Evolutionary conservation across 2,113 vertebrate species (phyloP), one percentile per base, ranked within the genome.

Genomic region (Lutjanus erythropterus): DNA sequence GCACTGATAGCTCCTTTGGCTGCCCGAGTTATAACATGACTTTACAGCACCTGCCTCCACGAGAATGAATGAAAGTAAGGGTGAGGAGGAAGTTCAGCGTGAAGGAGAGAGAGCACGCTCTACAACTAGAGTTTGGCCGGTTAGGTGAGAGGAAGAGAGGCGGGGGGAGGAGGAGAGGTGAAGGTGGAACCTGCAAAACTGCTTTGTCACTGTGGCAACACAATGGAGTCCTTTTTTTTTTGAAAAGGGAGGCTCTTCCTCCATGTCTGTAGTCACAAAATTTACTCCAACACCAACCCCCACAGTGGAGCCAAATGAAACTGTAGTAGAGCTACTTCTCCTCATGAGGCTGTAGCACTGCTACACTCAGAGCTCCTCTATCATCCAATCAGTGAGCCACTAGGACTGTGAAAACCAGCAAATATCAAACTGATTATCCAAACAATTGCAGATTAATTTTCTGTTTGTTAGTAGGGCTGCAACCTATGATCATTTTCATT

Each of bases 121-220:
- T n/a, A n/a, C n/a, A 64, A 58, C 53, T n/a, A 9, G 39, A 74
- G 71, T 69, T 61, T 21, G 41, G 56, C 75, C 37, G 83, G 65
- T 46, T 67, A 62, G 68, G 75, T 61, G 58, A 71, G 55, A 50
- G 64, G 64, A 46, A n/a, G 41, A 7, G 58, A 65, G 49, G 44
- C 79, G 14, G 42, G 5, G 59, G 62, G 46, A 49, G 80, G 52
- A 69, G 83, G 72, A 69, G 42, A 88, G 74, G 47, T 76, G 86
- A 84, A 88, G 75, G 84, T 86, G 83, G 71, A 94, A 94, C 94
- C 88, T 85, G 92, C 70, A 87, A 66, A 90, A 94, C 93, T 91
- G 94, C 92, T 92, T 93, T 91, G 92, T 95, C 92, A 94, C 90
- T 81, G 84, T 88, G 73, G 87, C 44, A 89, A 87, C 76, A 90